Conservation (phyloP, 2,888 invertebrate species). For the Philonicus albiceps region DNA sequence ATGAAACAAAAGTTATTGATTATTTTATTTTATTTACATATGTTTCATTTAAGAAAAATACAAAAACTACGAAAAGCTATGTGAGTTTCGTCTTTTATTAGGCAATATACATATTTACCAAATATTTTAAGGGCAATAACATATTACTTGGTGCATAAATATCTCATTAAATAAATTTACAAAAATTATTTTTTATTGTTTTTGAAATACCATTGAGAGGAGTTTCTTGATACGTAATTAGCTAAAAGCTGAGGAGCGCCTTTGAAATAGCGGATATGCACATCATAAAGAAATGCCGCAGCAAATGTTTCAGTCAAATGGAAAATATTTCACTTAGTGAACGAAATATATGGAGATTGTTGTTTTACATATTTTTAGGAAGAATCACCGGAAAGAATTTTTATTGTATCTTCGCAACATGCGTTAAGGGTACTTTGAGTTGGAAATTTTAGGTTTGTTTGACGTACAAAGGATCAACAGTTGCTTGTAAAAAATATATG, state of each 20-base stretch:
- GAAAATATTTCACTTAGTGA: background rate
- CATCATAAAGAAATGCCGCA: background rate
- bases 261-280: background rate
- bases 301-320: background rate
- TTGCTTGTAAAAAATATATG: background rate
- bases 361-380: background rate
- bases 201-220: background rate
- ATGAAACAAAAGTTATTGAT: too few relatives aligned
- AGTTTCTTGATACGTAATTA: background rate
- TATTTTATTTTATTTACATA: too few relatives aligned
- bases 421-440: background rate
- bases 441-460: background rate
- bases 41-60: too few relatives aligned
- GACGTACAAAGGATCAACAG: background rate
- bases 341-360: background rate
- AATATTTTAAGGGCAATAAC: too few relatives aligned
- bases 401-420: background rate
- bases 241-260: background rate
- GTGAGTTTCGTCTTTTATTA: too few relatives aligned
- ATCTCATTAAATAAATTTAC: too few relatives aligned
- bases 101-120: too few relatives aligned
- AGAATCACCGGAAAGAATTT: background rate
- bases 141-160: too few relatives aligned
- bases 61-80: too few relatives aligned
- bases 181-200: too few relatives aligned